These are phyloP conservation scores for Lasioglossum figueresi DNA, from an alignment of 2,888 invertebrate species.

Conservation along the genomic window DNA sequence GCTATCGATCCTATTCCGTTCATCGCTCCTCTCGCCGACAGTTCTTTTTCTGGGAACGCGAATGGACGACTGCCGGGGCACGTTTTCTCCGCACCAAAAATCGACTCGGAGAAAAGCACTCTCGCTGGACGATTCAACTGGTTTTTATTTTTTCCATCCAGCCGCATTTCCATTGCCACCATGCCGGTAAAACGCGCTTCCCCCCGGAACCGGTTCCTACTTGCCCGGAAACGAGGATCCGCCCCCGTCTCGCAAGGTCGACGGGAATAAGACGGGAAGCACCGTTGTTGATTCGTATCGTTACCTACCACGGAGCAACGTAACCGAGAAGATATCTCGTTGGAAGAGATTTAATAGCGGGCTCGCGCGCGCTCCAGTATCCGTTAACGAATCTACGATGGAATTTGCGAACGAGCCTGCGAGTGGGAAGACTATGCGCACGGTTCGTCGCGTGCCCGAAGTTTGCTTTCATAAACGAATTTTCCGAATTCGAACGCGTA, in stretches of 20 bases:
- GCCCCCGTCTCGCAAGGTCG: not conserved
- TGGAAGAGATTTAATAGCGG: constrained; percentile 2
- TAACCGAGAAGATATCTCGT: not conserved
- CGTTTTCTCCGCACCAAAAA: constrained; percentile 48
- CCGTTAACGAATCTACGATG: constrained; percentile 14
- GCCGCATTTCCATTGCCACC: constrained; percentile 26
- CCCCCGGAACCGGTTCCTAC: not conserved
- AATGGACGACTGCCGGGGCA: constrained; percentile 51
- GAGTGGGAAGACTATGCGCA: no score
- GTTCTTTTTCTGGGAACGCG: constrained; percentile 50
- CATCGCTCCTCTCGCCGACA: constrained; percentile 42
- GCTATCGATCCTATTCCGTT: constrained; percentile 74
- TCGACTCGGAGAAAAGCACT: constrained; percentile 41
- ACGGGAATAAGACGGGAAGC: not conserved
- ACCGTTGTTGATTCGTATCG: not conserved
- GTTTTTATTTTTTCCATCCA: constrained; percentile 45
- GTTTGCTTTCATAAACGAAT: constrained; percentile 8
- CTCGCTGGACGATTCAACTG: constrained; percentile 41
- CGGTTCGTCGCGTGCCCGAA: not conserved
- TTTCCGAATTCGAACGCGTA: not conserved
- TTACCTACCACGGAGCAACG: not conserved
- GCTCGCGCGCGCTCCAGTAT: not conserved
- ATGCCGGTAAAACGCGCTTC: constrained; percentile 7
- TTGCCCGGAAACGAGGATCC: not conserved
- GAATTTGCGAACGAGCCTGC: not conserved